A percentile compares a stretch with the other conserved stretches of the same genome.
phyloP scores from a whole-genome alignment of 2,888 invertebrate genomes.

The Thyatira batis region DNA sequence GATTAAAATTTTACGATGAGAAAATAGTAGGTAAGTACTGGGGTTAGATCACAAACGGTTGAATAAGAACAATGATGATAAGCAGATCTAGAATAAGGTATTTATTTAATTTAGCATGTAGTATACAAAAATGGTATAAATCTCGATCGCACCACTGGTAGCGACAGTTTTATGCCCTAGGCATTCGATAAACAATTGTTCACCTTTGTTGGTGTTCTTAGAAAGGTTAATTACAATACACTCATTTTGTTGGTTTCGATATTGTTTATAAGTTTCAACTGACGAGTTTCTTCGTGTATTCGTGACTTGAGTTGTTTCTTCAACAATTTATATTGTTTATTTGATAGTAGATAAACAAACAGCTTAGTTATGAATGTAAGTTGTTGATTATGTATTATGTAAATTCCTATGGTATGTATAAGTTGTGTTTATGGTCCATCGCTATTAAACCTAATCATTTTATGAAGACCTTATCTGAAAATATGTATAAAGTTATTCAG shows the following conservation, averaged over 20 bases:
- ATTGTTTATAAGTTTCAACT: conserved; percentile 46
- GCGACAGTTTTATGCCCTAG: conserved; percentile 33
- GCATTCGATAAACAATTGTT: conserved; percentile 46
- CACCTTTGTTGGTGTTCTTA: conserved; percentile 46
- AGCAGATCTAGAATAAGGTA: too few relatives aligned
- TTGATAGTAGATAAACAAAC: conserved; percentile 21
- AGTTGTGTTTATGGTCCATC: not conserved
- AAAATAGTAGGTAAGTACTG: too few relatives aligned
- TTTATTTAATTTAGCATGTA: too few relatives aligned
- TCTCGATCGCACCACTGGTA: conserved; percentile 27
- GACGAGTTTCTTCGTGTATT: conserved; percentile 25
- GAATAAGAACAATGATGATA: too few relatives aligned
- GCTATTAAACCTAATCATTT: not conserved
- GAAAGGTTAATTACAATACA: conserved; percentile 53
- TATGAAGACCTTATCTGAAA: too few relatives aligned
- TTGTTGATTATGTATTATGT: conserved; percentile 14
- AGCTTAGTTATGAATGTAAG: conserved; percentile 18
- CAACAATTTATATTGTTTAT: conserved; percentile 32
- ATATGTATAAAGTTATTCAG: too few relatives aligned
- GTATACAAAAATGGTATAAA: conserved; percentile 11
- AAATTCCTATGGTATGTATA: not conserved
- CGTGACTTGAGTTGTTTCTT: conserved; percentile 24
- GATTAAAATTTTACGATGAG: conserved; percentile 13
- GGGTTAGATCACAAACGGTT: too few relatives aligned
- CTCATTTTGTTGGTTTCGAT: conserved; percentile 52